phyloP scores from a whole-genome alignment of 2,888 invertebrate genomes.

The Coelinius sp. region DNA sequence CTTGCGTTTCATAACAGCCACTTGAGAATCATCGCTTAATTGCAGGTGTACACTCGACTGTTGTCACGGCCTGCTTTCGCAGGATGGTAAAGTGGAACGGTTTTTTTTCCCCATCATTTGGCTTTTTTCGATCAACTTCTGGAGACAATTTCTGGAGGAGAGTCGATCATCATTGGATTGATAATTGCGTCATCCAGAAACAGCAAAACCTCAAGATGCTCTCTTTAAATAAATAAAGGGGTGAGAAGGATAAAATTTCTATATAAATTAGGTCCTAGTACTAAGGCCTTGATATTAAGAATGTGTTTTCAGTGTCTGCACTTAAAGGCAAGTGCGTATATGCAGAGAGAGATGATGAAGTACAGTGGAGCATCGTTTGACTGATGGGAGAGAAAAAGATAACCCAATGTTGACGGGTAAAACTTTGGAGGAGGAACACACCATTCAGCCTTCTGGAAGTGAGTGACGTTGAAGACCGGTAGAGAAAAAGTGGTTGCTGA shows the following conservation, averaged over 20 bases:
- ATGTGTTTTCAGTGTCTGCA: too few species aligned
- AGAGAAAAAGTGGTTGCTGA: slow-evolving; percentile 62
- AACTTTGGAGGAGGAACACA: neutral
- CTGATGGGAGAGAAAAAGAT: too few species aligned
- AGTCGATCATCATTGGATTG: neutral
- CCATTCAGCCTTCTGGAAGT: slow-evolving; percentile 55
- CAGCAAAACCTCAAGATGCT: too few species aligned
- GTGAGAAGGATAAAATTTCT: too few species aligned
- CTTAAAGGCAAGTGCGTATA: too few species aligned
- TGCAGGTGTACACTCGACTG: slow-evolving; percentile 40
- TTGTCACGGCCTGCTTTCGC: slow-evolving; percentile 21
- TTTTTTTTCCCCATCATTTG: slow-evolving; percentile 32
- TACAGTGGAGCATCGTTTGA: too few species aligned
- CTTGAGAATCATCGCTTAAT: slow-evolving; percentile 49
- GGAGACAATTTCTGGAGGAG: neutral
- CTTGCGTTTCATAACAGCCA: neutral
- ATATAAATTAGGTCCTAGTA: too few species aligned
- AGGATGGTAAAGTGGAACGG: slow-evolving; percentile 37
- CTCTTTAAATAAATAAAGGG: too few species aligned
- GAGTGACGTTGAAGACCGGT: slow-evolving; percentile 52
- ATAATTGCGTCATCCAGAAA: neutral
- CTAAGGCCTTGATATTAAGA: too few species aligned
- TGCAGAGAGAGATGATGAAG: too few species aligned
- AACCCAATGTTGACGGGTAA: neutral
- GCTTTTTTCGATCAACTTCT: neutral